Evolutionary conservation across 2,797 vertebrate genomes (phyloP).

Genomic region (Anguilla marmorata): DNA sequence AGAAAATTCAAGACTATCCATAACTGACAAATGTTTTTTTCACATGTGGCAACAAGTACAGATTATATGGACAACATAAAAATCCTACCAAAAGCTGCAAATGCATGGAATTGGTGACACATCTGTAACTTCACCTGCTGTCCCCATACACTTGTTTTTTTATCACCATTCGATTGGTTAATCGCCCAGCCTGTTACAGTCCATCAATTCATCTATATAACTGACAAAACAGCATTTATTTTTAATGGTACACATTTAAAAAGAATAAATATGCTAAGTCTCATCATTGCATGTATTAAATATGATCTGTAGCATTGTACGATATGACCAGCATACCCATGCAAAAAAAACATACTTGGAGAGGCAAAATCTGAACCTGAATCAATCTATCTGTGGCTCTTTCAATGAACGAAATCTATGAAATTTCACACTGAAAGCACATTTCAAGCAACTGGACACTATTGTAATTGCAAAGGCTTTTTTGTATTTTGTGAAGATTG

Average conservation of each 20-base stretch:
- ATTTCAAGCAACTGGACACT: neutral
- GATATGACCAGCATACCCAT: neutral
- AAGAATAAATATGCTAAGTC: neutral
- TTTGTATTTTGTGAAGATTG: neutral
- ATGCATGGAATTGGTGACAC: neutral
- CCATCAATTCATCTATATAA: neutral
- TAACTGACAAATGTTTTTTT: neutral
- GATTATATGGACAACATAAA: neutral
- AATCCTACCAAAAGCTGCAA: neutral
- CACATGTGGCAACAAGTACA: neutral
- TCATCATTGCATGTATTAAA: neutral
- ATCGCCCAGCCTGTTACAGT: neutral
- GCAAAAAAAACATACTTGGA: neutral
- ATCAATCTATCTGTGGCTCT: neutral
- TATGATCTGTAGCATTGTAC: neutral
- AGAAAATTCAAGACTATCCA: neutral
- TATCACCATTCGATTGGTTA: neutral
- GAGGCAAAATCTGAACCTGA: neutral
- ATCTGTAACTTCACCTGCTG: neutral
- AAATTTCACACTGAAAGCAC: neutral
- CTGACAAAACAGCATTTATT: conserved; percentile 5
- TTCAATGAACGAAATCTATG: neutral
- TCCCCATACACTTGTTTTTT: neutral
- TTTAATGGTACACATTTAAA: neutral
- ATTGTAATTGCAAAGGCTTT: neutral